These are phyloP conservation scores for Thymelicus sylvestris DNA, from an alignment of 2,888 invertebrate genomes.

Conservation along the genomic window DNA sequence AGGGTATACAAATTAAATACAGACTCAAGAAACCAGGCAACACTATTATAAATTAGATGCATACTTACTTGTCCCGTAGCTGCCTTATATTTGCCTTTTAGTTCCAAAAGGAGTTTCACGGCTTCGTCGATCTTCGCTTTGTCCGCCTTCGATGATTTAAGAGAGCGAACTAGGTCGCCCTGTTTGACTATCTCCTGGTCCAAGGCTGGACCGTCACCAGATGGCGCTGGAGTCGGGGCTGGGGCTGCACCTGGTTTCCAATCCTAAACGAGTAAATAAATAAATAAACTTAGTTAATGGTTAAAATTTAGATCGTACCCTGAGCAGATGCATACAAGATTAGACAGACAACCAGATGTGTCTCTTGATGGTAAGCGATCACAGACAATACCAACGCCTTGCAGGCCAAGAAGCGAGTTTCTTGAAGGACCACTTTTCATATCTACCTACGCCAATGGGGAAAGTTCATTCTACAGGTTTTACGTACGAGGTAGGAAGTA, in stretches of 20 bases:
- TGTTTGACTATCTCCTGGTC: conserved; percentile 81
- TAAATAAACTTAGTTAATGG: too few species aligned
- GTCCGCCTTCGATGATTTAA: conserved; percentile 87
- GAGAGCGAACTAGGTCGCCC: conserved; percentile 87
- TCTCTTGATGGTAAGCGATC: neutral
- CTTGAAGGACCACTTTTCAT: too few species aligned
- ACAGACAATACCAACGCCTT: neutral
- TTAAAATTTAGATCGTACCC: too few species aligned
- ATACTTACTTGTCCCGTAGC: conserved; percentile 58
- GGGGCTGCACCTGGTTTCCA: conserved; percentile 45
- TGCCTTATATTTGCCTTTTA: conserved; percentile 91
- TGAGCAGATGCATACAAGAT: too few species aligned
- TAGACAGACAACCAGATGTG: too few species aligned
- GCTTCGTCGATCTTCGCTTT: conserved; percentile 64
- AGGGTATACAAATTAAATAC: too few species aligned
- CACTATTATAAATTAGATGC: too few species aligned
- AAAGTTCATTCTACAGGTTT: too few species aligned
- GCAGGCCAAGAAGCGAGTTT: too few species aligned
- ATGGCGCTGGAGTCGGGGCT: neutral
- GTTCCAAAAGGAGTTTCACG: conserved; percentile 84
- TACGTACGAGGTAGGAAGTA: too few species aligned
- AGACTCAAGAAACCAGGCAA: too few species aligned
- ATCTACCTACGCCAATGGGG: too few species aligned
- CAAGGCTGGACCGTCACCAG: conserved; percentile 51
- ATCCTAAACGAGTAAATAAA: neutral